Evolutionary conservation across 1,140 invertebrate species (phyloP), one percentile per base, ranked within the genome.

Genomic region (Uloborus diversus): DNA sequence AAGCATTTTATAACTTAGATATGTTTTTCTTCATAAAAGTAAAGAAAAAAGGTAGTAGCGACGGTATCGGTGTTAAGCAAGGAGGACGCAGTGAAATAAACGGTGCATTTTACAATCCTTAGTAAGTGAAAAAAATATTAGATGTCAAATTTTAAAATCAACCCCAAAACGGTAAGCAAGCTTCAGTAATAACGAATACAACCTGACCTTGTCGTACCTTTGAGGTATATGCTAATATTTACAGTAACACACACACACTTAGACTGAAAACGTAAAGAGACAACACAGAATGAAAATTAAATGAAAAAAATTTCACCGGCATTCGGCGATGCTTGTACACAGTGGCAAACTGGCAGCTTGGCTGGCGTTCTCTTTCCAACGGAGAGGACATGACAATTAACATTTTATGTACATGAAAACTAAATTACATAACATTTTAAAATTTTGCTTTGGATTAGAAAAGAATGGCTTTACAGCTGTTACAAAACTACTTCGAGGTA

Each of bases 131-230:
- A 51, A 49, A 64, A 20, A 70, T 70, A 35, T 70, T 37, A 56
- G 37, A 56, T 56, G 28, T 57, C 23, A 3, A n/a, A n/a, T n/a
- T 75, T 42, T 53, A 75, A 75, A 75, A 30, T 51, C 13, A 61
- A 61, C 53, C 56, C 30, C 53, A 32, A 64, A 75, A 51, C 14
- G 71, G 71, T 51, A 75, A 53, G 57, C 71, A 64, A 75, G 71
- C 37, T 64, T 75, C 71, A 59, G 71, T 47, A 53, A 27, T 17
- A 62, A 62, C 71, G 33, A 51, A 42, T 65, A 28, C 59, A 73
- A 25, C 73, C 73, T 53, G 62, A 78, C 25, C 49, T 66, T 56
- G 62, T 42, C 73, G 47, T 78, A 65, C 73, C 73, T 78, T 78
- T 78, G 61, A 78, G 73, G 71, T 64, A 75, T 49, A 35, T 56